Percentiles rank a stretch among this genome's conserved stretches.
These are phyloP conservation scores for Castor canadensis DNA, from an alignment of 2,113 vertebrate species.

Conservation along the genomic window DNA sequence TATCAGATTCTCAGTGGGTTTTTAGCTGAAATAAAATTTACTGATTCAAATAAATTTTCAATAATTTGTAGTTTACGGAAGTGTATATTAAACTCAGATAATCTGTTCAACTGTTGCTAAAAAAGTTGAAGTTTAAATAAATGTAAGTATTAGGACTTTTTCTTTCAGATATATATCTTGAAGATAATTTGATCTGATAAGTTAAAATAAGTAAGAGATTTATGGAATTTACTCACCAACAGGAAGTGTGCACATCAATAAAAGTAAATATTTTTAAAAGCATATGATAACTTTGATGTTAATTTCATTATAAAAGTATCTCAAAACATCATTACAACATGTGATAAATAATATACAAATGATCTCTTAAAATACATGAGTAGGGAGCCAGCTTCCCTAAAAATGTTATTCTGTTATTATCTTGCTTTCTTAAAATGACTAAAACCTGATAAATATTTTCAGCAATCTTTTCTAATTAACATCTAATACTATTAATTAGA, in stretches of 20 bases:
- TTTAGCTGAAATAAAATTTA: constrained; percentile 48
- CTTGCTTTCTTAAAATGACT: constrained; percentile 75
- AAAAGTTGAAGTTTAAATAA: constrained; percentile 59
- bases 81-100: constrained; percentile 13
- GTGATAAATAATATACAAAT: constrained; percentile 98
- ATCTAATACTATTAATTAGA: constrained; percentile 84
- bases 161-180: not conserved
- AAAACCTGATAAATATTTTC: constrained; percentile 90
- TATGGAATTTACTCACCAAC: constrained; percentile 53
- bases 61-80: constrained; percentile 36
- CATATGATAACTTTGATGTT: constrained; percentile 72
- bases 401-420: constrained; percentile 84
- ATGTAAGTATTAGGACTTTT: constrained; percentile 36
- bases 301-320: constrained; percentile 81
- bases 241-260: constrained; percentile 67
- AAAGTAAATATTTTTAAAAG: constrained; percentile 73
- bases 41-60: not conserved
- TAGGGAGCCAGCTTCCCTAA: constrained; percentile 99
- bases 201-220: constrained; percentile 77
- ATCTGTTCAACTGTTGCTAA: constrained; percentile 46
- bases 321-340: constrained; percentile 88
- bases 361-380: constrained; percentile 90
- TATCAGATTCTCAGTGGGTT: not conserved
- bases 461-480: constrained; percentile 85
- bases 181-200: constrained; percentile 78